These are phyloP conservation scores for Polietes domitor DNA, from an alignment of 2,888 invertebrate species.

Conservation along the genomic window DNA sequence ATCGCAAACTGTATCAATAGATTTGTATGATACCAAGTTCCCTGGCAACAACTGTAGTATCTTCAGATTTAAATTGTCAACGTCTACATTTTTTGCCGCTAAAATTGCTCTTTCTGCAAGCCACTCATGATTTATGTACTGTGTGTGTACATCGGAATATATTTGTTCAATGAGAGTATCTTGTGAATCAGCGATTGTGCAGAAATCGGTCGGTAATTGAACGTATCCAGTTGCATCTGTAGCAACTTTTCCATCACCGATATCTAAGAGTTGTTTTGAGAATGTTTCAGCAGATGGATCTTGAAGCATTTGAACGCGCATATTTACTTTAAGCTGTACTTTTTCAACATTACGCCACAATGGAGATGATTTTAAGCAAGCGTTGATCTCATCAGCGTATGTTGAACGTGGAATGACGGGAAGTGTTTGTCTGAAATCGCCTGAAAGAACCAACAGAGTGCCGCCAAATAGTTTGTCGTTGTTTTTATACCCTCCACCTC, in stretches of 20 bases:
- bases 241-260: constrained; percentile 53
- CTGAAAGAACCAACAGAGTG: constrained; percentile 62
- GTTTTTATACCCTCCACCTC: too few species aligned
- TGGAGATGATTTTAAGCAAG: constrained; percentile 44
- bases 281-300: constrained; percentile 57
- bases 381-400: constrained; percentile 67
- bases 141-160: neutral
- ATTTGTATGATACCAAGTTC: too few species aligned
- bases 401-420: constrained; percentile 67
- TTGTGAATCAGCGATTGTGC: constrained; percentile 6
- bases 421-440: constrained; percentile 73
- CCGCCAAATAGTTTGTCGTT: constrained; percentile 44
- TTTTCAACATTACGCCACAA: constrained; percentile 53
- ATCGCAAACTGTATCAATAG: constrained; percentile 6
- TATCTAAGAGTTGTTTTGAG: constrained; percentile 58
- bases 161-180: constrained; percentile 1
- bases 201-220: neutral
- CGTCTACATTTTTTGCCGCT: too few species aligned
- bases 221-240: too few species aligned
- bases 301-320: constrained; percentile 58
- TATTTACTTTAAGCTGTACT: constrained; percentile 60
- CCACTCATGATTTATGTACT: neutral
- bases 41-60: neutral
- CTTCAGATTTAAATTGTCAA: neutral
- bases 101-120: neutral